Conservation (phyloP, 1,140 invertebrate species). For the Augochlora pura region DNA sequence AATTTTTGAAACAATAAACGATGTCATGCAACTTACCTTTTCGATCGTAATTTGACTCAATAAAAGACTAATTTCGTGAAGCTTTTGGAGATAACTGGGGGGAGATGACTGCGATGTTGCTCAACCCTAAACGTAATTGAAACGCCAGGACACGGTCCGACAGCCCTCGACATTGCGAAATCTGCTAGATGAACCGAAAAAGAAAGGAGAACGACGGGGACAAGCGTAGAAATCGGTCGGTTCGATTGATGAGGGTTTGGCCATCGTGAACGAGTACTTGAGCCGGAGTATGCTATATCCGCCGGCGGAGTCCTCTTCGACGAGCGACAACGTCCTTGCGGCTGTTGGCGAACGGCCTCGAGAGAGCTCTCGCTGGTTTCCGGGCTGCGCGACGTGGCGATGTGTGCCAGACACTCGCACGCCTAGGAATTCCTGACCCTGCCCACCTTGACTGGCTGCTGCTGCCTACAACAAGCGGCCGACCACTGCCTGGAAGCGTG, state of each 20-base stretch:
- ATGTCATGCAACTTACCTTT: too few species aligned
- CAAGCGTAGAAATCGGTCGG: too few species aligned
- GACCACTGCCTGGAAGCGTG: slow-evolving; percentile 54
- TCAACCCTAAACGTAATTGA: neutral
- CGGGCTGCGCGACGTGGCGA: slow-evolving; percentile 66
- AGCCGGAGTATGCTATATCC: neutral
- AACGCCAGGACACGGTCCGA: too few species aligned
- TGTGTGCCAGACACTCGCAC: slow-evolving; percentile 69
- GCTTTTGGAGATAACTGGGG: too few species aligned
- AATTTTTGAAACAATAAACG: too few species aligned
- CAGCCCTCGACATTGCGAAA: too few species aligned
- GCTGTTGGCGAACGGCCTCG: slow-evolving; percentile 73
- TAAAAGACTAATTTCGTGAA: too few species aligned
- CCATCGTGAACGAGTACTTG: neutral
- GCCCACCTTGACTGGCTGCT: slow-evolving; percentile 71
- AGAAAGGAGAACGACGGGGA: too few species aligned
- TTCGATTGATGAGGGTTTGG: too few species aligned
- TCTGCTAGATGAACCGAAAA: too few species aligned
- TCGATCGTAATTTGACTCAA: too few species aligned
- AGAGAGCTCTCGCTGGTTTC: slow-evolving; percentile 66
- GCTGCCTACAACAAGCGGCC: slow-evolving; percentile 45
- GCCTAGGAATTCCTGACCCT: slow-evolving; percentile 75
- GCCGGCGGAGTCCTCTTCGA: slow-evolving; percentile 43
- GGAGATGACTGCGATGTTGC: too few species aligned
- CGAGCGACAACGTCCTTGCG: slow-evolving; percentile 67